These are phyloP conservation scores for Nephotettix cincticeps DNA, from an alignment of 1,140 invertebrate species.

Conservation along the genomic window DNA sequence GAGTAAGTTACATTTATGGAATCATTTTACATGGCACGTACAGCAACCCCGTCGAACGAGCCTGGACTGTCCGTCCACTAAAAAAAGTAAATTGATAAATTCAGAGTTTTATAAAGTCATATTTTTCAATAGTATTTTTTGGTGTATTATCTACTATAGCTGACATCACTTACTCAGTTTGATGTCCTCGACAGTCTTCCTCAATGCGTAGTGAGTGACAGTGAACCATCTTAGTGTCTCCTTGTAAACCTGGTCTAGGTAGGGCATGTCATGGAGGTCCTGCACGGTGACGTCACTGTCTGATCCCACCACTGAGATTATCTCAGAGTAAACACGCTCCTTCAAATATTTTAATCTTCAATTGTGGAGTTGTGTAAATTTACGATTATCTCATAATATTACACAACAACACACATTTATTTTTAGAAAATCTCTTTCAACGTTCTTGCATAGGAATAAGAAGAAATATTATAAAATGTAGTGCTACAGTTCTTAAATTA, in stretches of 20 bases:
- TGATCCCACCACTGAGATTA: neutral
- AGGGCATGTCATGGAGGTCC: neutral
- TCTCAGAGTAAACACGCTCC: neutral
- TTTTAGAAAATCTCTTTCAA: neutral
- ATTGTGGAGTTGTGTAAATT: neutral
- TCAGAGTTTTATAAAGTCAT: too few species aligned
- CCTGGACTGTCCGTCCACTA: too few species aligned
- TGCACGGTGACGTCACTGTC: neutral
- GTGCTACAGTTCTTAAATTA: neutral
- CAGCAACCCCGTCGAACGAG: too few species aligned
- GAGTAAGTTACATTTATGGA: too few species aligned
- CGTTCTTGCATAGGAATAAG: neutral
- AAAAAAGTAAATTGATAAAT: too few species aligned
- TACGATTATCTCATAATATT: neutral
- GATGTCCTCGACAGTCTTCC: neutral
- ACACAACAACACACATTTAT: neutral
- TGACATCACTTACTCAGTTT: neutral
- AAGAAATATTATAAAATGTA: neutral
- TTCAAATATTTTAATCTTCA: neutral
- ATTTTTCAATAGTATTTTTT: too few species aligned
- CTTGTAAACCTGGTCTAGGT: neutral
- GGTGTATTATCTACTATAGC: too few species aligned
- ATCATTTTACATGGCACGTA: too few species aligned
- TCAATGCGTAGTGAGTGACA: neutral
- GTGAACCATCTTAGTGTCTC: constrained; percentile 1